Conservation (phyloP, 2,113 vertebrate genomes). For the Notothenia rossii region DNA sequence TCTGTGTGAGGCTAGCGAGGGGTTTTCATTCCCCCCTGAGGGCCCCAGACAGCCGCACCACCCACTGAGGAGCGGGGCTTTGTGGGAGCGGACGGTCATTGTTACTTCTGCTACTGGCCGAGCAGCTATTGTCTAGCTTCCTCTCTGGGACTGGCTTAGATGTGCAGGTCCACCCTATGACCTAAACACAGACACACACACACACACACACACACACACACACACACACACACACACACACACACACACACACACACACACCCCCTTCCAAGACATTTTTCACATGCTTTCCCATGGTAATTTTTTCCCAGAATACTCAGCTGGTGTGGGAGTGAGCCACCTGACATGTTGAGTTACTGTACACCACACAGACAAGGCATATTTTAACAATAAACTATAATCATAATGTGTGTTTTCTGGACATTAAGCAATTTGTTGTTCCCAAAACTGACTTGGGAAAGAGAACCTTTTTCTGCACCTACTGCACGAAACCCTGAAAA, state of each 20-base stretch:
- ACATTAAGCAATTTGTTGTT: too few relatives aligned
- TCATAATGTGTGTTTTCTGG: background rate
- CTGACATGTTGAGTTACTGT: constrained; percentile 39
- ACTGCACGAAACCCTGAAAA: too few relatives aligned
- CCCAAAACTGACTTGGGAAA: too few relatives aligned
- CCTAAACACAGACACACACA: constrained; percentile 57
- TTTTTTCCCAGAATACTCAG: constrained; percentile 54
- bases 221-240: constrained; percentile 33
- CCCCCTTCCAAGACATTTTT: constrained; percentile 60
- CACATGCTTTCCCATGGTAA: constrained; percentile 75
- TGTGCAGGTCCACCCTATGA: constrained; percentile 71
- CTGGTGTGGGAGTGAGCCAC: constrained; percentile 45
- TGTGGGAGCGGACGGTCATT: constrained; percentile 72
- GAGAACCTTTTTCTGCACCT: too few relatives aligned
- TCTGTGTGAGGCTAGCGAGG: constrained; percentile 36
- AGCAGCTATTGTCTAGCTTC: constrained; percentile 79
- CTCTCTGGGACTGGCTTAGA: constrained; percentile 72
- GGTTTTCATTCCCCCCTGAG: constrained; percentile 40
- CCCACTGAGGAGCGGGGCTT: constrained; percentile 74
- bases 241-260: constrained; percentile 24
- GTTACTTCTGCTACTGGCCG: constrained; percentile 75
- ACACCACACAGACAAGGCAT: background rate
- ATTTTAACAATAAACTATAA: background rate
- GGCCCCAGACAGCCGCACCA: constrained; percentile 71
- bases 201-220: constrained; percentile 39